These are phyloP conservation scores for Mormoops blainvillei DNA, from an alignment of 2,113 vertebrate genomes.

Conservation along the genomic window DNA sequence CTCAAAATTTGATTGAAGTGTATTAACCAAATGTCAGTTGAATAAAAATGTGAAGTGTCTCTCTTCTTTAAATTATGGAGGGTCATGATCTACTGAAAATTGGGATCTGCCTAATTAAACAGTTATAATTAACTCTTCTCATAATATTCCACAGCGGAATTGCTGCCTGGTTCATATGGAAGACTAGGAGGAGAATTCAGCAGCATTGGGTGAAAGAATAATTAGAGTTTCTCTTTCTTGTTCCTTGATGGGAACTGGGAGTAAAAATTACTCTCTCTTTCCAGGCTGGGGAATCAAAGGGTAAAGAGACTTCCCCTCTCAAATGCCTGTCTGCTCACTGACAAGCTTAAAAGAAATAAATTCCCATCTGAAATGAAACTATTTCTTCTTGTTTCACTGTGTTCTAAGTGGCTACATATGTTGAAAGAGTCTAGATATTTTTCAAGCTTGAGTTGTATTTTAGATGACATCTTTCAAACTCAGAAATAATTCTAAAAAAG, in stretches of 20 bases:
- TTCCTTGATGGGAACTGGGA: neutral
- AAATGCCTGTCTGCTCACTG: constrained; percentile 35
- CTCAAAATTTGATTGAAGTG: constrained; percentile 26
- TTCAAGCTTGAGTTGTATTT: constrained; percentile 42
- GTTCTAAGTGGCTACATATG: constrained; percentile 4
- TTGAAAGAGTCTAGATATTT: constrained; percentile 42
- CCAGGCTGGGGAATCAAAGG: constrained; percentile 1
- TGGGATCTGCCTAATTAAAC: constrained; percentile 52
- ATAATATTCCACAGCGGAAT: constrained; percentile 11
- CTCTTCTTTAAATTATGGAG: constrained; percentile 51
- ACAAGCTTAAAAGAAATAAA: constrained; percentile 45
- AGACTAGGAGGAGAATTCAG: constrained; percentile 12
- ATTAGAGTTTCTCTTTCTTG: constrained; percentile 41
- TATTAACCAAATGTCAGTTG: constrained; percentile 54
- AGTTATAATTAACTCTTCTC: constrained; percentile 57
- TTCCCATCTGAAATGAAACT: constrained; percentile 30
- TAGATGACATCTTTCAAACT: constrained; percentile 53
- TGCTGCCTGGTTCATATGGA: neutral
- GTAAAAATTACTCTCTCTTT: constrained; percentile 36
- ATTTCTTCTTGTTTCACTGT: constrained; percentile 26
- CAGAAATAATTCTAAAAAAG: constrained; percentile 41
- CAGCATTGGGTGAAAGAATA: neutral
- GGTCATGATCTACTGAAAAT: constrained; percentile 57
- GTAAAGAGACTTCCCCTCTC: constrained; percentile 19
- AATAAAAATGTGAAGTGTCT: constrained; percentile 53